Evolutionary conservation across 1,140 invertebrate species (phyloP).

Genomic region (Penaeus chinensis): DNA sequence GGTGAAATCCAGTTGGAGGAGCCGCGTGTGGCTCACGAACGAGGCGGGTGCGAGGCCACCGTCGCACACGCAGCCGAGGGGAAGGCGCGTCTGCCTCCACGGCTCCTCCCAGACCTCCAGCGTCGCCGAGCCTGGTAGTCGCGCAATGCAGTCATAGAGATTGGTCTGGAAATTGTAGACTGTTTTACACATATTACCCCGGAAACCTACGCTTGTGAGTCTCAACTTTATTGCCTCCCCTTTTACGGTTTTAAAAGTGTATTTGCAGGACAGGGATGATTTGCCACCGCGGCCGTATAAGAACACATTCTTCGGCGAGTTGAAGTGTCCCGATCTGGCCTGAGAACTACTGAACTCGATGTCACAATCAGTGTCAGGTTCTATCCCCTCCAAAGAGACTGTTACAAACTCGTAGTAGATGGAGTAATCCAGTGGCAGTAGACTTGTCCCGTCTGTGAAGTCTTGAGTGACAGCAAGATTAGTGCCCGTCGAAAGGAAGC

Average conservation of each 20-base stretch:
- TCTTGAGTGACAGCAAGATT: conserved; percentile 53
- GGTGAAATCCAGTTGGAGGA: conserved; percentile 79
- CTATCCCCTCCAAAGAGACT: conserved; percentile 13
- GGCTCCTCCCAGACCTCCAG: conserved; percentile 59
- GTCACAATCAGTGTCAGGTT: conserved; percentile 45
- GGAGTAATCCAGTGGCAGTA: conserved; percentile 51
- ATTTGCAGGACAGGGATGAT: conserved; percentile 48
- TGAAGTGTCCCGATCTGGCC: conserved; percentile 37
- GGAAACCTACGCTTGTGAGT: conserved; percentile 53
- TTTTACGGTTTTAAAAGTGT: conserved; percentile 47
- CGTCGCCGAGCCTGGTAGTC: conserved; percentile 57
- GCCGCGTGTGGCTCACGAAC: conserved; percentile 76
- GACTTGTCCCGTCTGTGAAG: conserved; percentile 57
- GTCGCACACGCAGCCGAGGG: conserved; percentile 61
- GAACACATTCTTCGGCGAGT: conserved; percentile 53
- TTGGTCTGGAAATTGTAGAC: conserved; percentile 57
- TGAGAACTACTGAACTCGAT: conserved; percentile 28
- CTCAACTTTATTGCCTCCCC: conserved; percentile 57
- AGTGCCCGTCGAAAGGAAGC: conserved; percentile 52
- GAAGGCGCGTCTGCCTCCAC: conserved; percentile 55
- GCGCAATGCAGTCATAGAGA: conserved; percentile 57
- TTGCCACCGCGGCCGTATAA: conserved; percentile 49
- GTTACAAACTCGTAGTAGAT: conserved; percentile 61
- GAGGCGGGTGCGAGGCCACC: conserved; percentile 38
- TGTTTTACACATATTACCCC: conserved; percentile 58